Evolutionary conservation across 2,797 vertebrate genomes (phyloP).

Genomic region (Etheostoma nigrum): DNA sequence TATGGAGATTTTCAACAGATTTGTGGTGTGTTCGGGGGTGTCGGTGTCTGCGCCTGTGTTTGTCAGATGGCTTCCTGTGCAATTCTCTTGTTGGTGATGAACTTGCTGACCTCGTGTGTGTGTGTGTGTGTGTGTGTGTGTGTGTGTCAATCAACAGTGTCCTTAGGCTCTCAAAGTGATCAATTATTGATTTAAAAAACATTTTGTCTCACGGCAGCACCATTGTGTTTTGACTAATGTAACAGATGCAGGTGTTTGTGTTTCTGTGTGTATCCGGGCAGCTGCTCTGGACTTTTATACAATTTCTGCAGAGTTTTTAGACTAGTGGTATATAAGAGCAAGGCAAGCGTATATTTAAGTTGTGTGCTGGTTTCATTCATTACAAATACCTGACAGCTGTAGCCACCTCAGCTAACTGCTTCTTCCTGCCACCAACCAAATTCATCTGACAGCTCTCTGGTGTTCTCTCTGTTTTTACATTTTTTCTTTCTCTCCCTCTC

Average conservation of each 20-base stretch:
- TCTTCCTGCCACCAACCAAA: slow-evolving; percentile 15
- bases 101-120: slow-evolving; percentile 46
- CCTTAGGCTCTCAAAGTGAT: slow-evolving; percentile 52
- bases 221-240: slow-evolving; percentile 31
- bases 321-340: not conserved
- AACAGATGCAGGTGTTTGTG: slow-evolving; percentile 27
- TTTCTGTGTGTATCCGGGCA: not conserved
- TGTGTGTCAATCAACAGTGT: slow-evolving; percentile 49
- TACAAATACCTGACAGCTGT: slow-evolving; percentile 44
- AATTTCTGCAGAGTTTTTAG: slow-evolving; percentile 4
- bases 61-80: slow-evolving; percentile 46
- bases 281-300: not conserved
- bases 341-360: slow-evolving; percentile 8
- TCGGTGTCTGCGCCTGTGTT: slow-evolving; percentile 20
- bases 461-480: slow-evolving; percentile 16
- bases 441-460: slow-evolving; percentile 6
- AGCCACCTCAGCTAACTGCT: slow-evolving; percentile 30
- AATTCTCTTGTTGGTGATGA: slow-evolving; percentile 42
- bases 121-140: not conserved
- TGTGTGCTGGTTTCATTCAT: slow-evolving; percentile 54
- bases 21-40: not conserved
- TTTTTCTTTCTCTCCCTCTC: slow-evolving; percentile 13
- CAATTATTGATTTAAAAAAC: slow-evolving; percentile 63
- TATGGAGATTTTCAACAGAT: not conserved
- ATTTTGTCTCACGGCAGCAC: slow-evolving; percentile 36